Base-by-base conservation (phyloP, 2,888 invertebrate species). In the Uloborus plumipes region DNA sequence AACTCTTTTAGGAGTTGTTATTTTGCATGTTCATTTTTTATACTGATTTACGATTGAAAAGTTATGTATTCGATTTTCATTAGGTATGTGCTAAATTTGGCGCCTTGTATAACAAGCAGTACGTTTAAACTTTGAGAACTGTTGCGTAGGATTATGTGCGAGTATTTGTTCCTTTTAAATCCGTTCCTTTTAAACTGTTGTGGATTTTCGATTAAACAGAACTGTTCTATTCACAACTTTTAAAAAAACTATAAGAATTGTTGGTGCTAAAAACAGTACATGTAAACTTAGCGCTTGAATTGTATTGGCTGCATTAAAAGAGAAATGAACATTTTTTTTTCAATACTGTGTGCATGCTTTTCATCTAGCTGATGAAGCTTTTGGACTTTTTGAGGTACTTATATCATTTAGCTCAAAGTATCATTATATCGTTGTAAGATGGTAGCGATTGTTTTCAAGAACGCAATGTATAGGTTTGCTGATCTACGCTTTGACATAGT, bases 181-280 rank as follows among this genome's bases (percentile, higher is more conserved):
- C 50, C 65, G 74, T 75, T 75, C 74, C 74, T 75, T 59, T 66
- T 66, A 59, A 9, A 47, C 49, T n/a, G 59, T 65, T 75, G 18
- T 22, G 49, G 53, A n/a, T 67, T 72, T 26, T 72, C 64, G 58
- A 39, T 47, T 53, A n/a, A 64, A 64, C 47, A 55, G 39, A 39
- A 39, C 39, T 39, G 39, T 39, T 39, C 39, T 6, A 11, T 39
- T 20, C 39, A 55, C 55, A 55, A 74, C 65, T 65, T 65, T 65
- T 18, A 31, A 39, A 26, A n/a, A 58, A 77, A 55, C 51, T 49
- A 53, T 62, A 47, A 49, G 61, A 67, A 55, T 59, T 39, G 62
- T 71, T 71, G 71, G 78, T 78, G 71, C 78, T 78, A 78, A 70
- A 77, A 78, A 39, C 39, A 39, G n/a, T 76, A 39, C 20, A 51